Evolutionary conservation across 2,888 invertebrate genomes (phyloP).

Genomic region (Synergus japonicus): DNA sequence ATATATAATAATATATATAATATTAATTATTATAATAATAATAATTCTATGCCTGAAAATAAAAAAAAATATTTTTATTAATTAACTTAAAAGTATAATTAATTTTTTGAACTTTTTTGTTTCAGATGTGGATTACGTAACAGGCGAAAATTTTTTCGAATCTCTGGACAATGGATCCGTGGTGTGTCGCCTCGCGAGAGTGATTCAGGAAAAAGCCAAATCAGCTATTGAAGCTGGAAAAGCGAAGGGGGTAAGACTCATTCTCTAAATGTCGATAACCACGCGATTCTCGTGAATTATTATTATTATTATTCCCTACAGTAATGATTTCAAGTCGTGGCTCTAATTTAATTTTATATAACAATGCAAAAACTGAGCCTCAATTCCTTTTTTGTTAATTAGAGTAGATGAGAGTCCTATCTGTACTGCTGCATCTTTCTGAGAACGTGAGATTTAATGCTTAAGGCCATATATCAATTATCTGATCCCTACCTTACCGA

Average conservation of each 20-base stretch:
- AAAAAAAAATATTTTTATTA: background rate
- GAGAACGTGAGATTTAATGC: slow-evolving; percentile 17
- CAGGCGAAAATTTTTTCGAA: slow-evolving; percentile 88
- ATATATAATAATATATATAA: no score
- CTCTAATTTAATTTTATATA: slow-evolving; percentile 19
- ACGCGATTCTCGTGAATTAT: slow-evolving; percentile 4
- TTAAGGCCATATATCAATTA: background rate
- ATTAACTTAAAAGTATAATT: background rate
- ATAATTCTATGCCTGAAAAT: no score
- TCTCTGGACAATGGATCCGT: slow-evolving; percentile 91
- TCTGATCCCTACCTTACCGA: no score
- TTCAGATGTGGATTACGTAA: slow-evolving; percentile 85
- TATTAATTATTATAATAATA: no score
- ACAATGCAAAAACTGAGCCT: background rate
- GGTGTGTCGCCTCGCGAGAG: slow-evolving; percentile 88
- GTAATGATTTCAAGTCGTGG: background rate
- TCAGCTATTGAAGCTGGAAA: slow-evolving; percentile 83
- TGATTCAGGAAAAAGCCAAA: slow-evolving; percentile 87
- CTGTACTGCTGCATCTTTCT: background rate
- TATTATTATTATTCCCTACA: no score
- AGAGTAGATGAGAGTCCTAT: background rate
- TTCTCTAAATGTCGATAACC: background rate
- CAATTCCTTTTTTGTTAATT: slow-evolving; percentile 9
- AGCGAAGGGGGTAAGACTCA: slow-evolving; percentile 80
- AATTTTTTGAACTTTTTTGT: slow-evolving; percentile 58